Base-by-base conservation (phyloP, 2,797 vertebrate genomes). In the Acomys russatus region DNA sequence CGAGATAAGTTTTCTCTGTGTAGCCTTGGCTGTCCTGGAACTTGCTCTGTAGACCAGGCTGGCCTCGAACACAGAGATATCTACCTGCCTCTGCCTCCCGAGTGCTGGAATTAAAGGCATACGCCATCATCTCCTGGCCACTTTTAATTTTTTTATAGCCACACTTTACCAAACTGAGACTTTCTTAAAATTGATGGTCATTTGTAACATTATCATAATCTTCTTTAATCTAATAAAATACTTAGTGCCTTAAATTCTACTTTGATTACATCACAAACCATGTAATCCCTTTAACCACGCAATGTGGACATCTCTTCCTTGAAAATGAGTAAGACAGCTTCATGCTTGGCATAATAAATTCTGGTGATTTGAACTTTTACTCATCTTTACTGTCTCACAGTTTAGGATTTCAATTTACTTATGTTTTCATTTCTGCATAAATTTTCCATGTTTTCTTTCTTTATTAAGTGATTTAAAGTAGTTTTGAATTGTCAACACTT, bases 211-310 rank as follows among this genome's bases (percentile, higher is more conserved):
- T 28, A 84, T 84, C 28, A 51, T 90, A 30, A 87, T 74, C 59
- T 90, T 83, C 61, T 90, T 93, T 92, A 73, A 91, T 93, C 59
- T 51, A 76, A 95, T 78, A 6, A 74, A 70, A 15, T 88, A 66
- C 22, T 71, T 86, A 70, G 12, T 94, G 33, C 63, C 22, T 96
- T 94, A 64, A 88, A 44, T 95, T 95, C 49, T 77, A 54, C 80
- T 96, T 91, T 85, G 49, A n/a, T 71, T 94, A 59, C 76, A 56
- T 87, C 66, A 54, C 44, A 33, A 91, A 71, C 14, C 23, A 63
- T 61, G 4, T 9, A 56, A 78, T 80, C 66, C 51, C 92, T 96
- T 94, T 91, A 56, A 84, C 84, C 14, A 25, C 90, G 7, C 9
- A 94, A 0, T 84, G 2, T 91, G 23, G 85, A 28, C 49, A 92